Base-by-base conservation (phyloP, 1,140 invertebrate genomes). In the Aphaenogaster rudis region DNA sequence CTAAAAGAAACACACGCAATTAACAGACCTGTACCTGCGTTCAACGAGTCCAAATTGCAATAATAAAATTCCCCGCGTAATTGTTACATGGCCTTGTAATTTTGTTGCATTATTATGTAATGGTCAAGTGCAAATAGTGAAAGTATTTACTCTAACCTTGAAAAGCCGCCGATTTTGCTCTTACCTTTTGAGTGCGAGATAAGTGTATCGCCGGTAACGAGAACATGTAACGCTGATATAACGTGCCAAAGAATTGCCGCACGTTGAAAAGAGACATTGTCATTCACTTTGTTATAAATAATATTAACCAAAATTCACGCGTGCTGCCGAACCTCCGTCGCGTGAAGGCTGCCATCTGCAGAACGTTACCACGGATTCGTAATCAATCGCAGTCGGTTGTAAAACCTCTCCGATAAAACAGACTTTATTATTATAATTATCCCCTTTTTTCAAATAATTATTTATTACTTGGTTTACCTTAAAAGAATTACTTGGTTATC, bases 201-300 rank as follows among this genome's bases (percentile, higher is more conserved):
- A 95, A 92, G 72, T 94, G 90, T 88, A 95, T 90, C 21, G 87
- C 69, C 36, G 94, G 94, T 45, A 95, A 84, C 61, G 87, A 89
- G 82, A 93, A 88, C 64, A 92, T 85, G 45, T 91, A 95, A 80
- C 91, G 92, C 50, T 90, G 64, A 64, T 86, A 94, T 36, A 95
- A 90, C 76, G 92, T 86, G 50, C 92, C 92, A 45, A 94, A 89
- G 86, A 94, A 92, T 36, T 95, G 81, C 77, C 88, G 89, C 8
- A 91, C 88, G 64, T 93, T 91, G 71, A 90, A 88, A 78, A 93
- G 67, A 67, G 89, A 92, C 94, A 94, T 94, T 90, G 89, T 90
- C 86, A 90, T 76, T 87, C 9, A 84, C 17, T 78, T 86, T 78
- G 9, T 77, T 88, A 71, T 36, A 77, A 91, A 90, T 15, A 88